Base-by-base conservation (phyloP, 1,140 invertebrate genomes). In the Lasaia peninsularis region DNA sequence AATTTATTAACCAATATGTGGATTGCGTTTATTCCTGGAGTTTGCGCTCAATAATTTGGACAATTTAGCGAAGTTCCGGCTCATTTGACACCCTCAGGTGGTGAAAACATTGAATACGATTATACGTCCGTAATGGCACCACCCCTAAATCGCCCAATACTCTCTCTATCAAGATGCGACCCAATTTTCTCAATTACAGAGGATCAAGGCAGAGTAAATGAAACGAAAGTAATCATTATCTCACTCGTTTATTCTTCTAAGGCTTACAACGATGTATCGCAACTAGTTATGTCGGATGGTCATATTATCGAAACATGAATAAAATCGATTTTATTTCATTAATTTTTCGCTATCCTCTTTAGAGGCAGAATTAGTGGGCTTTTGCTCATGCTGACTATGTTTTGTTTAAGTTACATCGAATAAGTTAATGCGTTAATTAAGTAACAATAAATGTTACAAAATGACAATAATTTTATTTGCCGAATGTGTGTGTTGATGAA, bases 181-280 rank as follows among this genome's bases (percentile, higher is more conserved):
- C 75, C 76, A 81, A 81, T 85, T 88, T 80, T 72, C 79, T 79
- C 82, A 84, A 86, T 88, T 88, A 86, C 79, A 67, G 24, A 68
- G 84, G 80, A 86, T 83, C 78, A 80, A 76, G 72, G 70, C 73
- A 75, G 78, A 83, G 78, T 86, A 86, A 74, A 88, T 88, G 85
- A 86, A 85, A 88, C 80, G 80, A 81, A 69, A 83, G 78, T 86
- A 85, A 88, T 88, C 78, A 88, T 88, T 87, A 85, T 85, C 74
- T 79, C 67, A 77, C 81, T 75, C 77, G 78, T 71, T 77, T 74
- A 75, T 84, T 80, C 80, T 75, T 73, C 65, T 69, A 16, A 40
- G 12, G 14, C 28, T 24, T 16, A 18, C 35, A 28, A 52, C 18
- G 7, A 40, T 18, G 16, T 18, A 18, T 18, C 14, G 16, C 14